These are phyloP conservation scores for Sminthopsis crassicaudata DNA, from an alignment of 2,113 vertebrate genomes.

Conservation along the genomic window DNA sequence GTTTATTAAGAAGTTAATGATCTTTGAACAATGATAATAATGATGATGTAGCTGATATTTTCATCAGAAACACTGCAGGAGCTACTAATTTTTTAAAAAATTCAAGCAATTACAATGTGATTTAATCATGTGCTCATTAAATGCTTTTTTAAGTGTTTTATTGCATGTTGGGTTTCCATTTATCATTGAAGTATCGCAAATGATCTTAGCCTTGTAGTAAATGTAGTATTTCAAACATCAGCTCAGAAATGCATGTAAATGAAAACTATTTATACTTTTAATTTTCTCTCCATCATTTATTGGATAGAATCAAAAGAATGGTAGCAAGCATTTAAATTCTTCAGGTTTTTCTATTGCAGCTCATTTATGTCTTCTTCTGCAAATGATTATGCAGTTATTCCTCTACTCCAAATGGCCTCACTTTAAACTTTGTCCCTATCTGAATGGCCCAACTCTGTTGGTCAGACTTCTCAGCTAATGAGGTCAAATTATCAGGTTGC, in stretches of 20 bases:
- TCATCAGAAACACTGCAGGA: neutral
- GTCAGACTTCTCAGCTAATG: constrained; percentile 15
- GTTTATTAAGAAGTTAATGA: neutral
- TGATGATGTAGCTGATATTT: neutral
- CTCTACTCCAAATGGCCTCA: neutral
- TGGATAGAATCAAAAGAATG: neutral
- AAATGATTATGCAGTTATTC: neutral
- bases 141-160: neutral
- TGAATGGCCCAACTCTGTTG: constrained; percentile 10
- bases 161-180: neutral
- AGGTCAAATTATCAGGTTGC: neutral
- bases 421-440: neutral
- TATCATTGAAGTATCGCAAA: neutral
- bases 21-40: neutral
- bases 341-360: neutral
- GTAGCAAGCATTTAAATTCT: neutral
- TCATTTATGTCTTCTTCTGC: neutral
- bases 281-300: neutral
- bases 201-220: neutral
- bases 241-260: neutral
- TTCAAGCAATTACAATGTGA: neutral
- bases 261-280: no score
- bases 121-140: neutral
- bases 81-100: neutral
- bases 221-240: neutral